phyloP scores from a whole-genome alignment of 2,888 invertebrate genomes.

The Ommatoiulus sabulosus region DNA sequence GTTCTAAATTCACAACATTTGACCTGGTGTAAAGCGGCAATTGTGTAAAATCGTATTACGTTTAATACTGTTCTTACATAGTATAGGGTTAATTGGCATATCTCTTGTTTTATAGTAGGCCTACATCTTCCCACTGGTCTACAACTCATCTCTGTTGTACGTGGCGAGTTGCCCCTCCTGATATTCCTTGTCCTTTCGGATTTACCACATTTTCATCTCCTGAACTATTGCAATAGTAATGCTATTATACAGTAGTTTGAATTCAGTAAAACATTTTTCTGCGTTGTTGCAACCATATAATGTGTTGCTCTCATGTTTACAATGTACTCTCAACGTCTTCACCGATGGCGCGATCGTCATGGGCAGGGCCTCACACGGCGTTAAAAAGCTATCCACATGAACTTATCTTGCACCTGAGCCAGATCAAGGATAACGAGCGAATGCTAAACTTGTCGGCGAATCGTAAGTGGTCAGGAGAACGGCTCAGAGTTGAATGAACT shows the following conservation, averaged over 20 bases:
- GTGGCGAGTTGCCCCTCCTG: too few species aligned
- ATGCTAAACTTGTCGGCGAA: not conserved
- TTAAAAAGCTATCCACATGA: not conserved
- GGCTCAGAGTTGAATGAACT: not conserved
- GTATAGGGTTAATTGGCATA: too few species aligned
- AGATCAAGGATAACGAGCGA: conserved; percentile 15
- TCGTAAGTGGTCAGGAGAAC: not conserved
- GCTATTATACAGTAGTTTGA: not conserved
- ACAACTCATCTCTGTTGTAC: too few species aligned
- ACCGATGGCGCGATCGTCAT: not conserved
- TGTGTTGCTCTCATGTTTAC: not conserved
- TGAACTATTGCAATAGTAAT: not conserved
- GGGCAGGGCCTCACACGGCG: not conserved
- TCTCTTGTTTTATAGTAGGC: too few species aligned
- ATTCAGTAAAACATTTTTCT: not conserved
- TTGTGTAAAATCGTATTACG: too few species aligned
- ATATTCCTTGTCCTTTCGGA: too few species aligned
- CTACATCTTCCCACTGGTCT: too few species aligned
- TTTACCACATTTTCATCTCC: not conserved
- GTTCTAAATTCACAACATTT: too few species aligned
- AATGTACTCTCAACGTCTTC: too few species aligned
- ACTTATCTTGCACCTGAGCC: not conserved
- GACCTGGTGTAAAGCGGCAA: too few species aligned
- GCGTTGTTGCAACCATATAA: not conserved
- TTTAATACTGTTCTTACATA: too few species aligned